Conservation (phyloP, 35 echinoderm and acorn worm genomes). For the Ophiothrix spiculata region DNA sequence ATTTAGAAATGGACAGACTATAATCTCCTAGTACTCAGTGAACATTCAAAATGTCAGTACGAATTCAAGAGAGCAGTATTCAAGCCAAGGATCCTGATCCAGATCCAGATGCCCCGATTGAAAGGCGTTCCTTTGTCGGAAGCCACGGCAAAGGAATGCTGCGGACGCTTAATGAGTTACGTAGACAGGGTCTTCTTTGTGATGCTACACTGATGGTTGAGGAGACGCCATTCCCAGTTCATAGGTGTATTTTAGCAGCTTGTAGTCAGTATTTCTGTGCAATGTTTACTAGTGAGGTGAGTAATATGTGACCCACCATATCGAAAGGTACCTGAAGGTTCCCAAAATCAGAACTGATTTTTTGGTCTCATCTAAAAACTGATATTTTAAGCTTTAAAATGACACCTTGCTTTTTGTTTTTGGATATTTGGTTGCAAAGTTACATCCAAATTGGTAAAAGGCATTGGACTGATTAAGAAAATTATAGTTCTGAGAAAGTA, state of each 20-base stretch:
- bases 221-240: conserved; percentile 36
- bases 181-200: conserved; percentile 47
- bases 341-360: too few relatives aligned
- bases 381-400: too few relatives aligned
- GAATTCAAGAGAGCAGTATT: neutral
- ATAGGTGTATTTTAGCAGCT: conserved; percentile 60
- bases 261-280: conserved; percentile 81
- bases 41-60: neutral
- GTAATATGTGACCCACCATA: too few relatives aligned
- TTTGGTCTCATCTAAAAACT: too few relatives aligned
- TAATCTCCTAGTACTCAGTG: too few relatives aligned
- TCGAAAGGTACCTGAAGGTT: too few relatives aligned
- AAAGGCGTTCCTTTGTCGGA: conserved; percentile 2
- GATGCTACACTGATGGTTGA: conserved; percentile 68
- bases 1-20: too few relatives aligned
- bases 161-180: conserved; percentile 46
- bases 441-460: too few relatives aligned
- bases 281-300: conserved; percentile 80
- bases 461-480: too few relatives aligned
- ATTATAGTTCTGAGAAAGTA: too few relatives aligned
- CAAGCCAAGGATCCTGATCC: neutral
- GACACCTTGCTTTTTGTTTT: too few relatives aligned
- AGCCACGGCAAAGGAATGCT: conserved; percentile 52
- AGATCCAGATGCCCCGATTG: neutral
- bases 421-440: too few relatives aligned